Conservation (phyloP, 1,140 invertebrate species). For the Acyrthosiphon pisum region DNA sequence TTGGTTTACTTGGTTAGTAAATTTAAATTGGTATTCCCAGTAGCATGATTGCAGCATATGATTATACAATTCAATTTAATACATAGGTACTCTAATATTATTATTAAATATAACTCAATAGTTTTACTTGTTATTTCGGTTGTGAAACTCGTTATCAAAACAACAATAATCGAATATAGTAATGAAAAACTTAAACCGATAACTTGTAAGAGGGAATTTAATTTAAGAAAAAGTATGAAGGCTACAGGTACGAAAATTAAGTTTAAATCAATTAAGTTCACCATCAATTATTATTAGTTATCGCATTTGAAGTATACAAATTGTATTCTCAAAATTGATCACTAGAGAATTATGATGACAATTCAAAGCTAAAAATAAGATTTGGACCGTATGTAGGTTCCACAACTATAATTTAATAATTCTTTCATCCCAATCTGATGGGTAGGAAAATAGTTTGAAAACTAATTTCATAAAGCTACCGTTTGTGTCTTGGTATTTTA, state of each 20-base stretch:
- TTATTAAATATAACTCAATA: not conserved
- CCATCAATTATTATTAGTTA: not conserved
- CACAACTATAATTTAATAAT: constrained; percentile 21
- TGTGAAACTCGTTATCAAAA: not conserved
- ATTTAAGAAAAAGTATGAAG: not conserved
- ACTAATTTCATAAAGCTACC: not conserved
- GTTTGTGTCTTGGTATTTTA: not conserved
- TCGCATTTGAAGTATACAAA: not conserved
- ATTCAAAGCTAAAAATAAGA: not conserved
- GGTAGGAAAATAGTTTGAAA: not conserved
- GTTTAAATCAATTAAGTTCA: not conserved
- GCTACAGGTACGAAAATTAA: not conserved
- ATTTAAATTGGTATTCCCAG: not conserved
- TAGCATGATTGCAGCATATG: not conserved
- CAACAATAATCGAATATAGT: not conserved
- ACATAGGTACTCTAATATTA: not conserved
- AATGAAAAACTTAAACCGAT: not conserved
- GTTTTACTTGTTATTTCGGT: not conserved
- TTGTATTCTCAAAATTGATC: not conserved
- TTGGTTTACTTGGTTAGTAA: not conserved
- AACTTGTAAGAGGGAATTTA: not conserved
- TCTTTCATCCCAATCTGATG: not conserved
- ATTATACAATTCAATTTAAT: not conserved
- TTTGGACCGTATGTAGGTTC: not conserved
- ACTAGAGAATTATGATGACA: not conserved